Evolutionary conservation across 35 echinoderm and acorn worm genomes (phyloP).

Genomic region (Apostichopus parvimensis): DNA sequence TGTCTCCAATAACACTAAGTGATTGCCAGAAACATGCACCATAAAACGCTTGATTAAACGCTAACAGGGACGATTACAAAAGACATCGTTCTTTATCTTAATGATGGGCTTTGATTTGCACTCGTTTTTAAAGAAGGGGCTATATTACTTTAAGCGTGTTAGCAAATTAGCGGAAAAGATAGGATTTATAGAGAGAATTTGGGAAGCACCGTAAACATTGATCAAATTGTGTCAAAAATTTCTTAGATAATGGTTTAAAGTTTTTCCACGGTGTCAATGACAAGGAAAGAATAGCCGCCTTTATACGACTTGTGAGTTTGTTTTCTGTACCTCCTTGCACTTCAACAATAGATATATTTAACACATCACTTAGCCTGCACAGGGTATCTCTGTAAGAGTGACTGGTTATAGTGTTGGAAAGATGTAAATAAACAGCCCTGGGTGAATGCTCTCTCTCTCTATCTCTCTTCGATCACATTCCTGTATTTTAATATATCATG

Average conservation of each 20-base stretch:
- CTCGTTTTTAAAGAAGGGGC: not conserved
- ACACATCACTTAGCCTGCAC: not conserved
- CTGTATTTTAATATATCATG: too few relatives aligned
- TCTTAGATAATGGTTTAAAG: too few relatives aligned
- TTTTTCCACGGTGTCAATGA: not conserved
- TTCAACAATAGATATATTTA: not conserved
- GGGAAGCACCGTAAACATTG: too few relatives aligned
- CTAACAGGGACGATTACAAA: conserved; percentile 15
- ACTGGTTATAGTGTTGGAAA: too few relatives aligned
- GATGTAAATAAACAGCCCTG: too few relatives aligned
- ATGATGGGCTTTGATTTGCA: not conserved
- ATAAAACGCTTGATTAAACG: conserved; percentile 2
- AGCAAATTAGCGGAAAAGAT: not conserved
- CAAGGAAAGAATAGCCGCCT: not conserved
- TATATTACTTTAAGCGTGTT: not conserved
- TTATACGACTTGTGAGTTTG: not conserved
- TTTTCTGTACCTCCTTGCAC: not conserved
- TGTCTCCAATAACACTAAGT: not conserved
- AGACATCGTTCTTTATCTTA: not conserved
- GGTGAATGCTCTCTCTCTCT: too few relatives aligned
- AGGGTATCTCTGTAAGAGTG: not conserved
- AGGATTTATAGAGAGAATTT: too few relatives aligned
- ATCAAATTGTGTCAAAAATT: too few relatives aligned
- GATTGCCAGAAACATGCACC: not conserved
- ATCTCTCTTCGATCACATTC: too few relatives aligned